Evolutionary conservation across 2,888 invertebrate species (phyloP).

Genomic region (Odontocerum albicorne): DNA sequence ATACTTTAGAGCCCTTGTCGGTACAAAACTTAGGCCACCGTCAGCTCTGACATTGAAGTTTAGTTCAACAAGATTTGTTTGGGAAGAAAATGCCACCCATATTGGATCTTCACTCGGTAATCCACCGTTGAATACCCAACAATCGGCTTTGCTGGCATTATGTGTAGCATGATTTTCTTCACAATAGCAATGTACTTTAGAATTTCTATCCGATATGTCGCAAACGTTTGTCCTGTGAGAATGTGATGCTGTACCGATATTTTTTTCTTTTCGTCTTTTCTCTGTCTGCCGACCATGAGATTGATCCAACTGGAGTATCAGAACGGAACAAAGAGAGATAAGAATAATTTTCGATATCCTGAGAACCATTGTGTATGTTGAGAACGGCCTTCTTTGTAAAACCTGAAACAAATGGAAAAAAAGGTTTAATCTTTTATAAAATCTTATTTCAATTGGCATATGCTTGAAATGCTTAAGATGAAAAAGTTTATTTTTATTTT

Average conservation of each 20-base stretch:
- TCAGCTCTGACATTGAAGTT: conserved; percentile 72
- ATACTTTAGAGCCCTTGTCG: conserved; percentile 68
- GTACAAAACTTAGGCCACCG: conserved; percentile 69
- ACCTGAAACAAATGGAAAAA: too few relatives aligned
- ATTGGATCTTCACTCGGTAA: conserved; percentile 68
- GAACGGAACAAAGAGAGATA: conserved; percentile 1
- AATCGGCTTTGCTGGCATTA: conserved; percentile 70
- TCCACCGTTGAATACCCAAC: conserved; percentile 67
- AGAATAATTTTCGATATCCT: too few relatives aligned
- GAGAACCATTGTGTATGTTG: too few relatives aligned
- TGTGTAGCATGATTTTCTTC: conserved; percentile 52
- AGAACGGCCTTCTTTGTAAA: too few relatives aligned
- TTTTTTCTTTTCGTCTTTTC: conserved; percentile 37
- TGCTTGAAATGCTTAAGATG: too few relatives aligned
- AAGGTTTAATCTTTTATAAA: too few relatives aligned
- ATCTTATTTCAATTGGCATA: too few relatives aligned
- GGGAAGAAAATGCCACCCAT: conserved; percentile 74
- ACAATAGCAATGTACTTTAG: conserved; percentile 56
- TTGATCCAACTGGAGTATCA: conserved; percentile 3
- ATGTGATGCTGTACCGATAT: conserved; percentile 37
- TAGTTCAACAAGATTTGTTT: conserved; percentile 67
- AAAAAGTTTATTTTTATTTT: too few relatives aligned
- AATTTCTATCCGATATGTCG: conserved; percentile 51
- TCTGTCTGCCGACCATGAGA: conserved; percentile 17
- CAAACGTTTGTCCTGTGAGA: conserved; percentile 45